These are phyloP conservation scores for Automeris io DNA, from an alignment of 2,888 invertebrate species.

Conservation along the genomic window DNA sequence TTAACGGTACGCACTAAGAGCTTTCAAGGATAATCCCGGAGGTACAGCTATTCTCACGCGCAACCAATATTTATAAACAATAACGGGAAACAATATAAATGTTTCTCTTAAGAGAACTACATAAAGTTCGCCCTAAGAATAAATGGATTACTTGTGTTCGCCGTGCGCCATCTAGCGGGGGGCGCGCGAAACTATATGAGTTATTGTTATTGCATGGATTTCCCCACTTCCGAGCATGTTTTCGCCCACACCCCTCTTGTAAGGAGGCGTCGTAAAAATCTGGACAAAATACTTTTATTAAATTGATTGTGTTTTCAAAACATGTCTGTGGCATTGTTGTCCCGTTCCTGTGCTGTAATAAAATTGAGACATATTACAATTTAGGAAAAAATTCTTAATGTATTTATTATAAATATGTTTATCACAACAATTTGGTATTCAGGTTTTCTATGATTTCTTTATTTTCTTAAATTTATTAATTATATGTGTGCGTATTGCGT, in stretches of 20 bases:
- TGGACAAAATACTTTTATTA: conserved; percentile 57
- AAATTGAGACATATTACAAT: too few relatives aligned
- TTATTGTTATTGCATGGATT: conserved; percentile 74
- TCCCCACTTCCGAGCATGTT: conserved; percentile 68
- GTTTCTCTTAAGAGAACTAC: conserved; percentile 65
- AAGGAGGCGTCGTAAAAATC: conserved; percentile 62
- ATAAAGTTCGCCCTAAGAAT: conserved; percentile 74
- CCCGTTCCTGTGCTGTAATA: too few relatives aligned
- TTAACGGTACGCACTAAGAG: too few relatives aligned
- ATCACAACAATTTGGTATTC: too few relatives aligned
- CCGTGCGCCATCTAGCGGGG: conserved; percentile 70
- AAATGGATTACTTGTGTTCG: conserved; percentile 77
- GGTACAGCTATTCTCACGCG: conserved; percentile 39
- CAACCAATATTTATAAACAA: conserved; percentile 64
- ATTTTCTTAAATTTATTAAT: too few relatives aligned
- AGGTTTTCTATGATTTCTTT: too few relatives aligned
- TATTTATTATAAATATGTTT: too few relatives aligned
- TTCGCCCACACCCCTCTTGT: conserved; percentile 72
- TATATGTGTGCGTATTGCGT: too few relatives aligned
- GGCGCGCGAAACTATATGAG: conserved; percentile 61
- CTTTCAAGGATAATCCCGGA: conserved; percentile 34
- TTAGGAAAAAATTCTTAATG: too few relatives aligned
- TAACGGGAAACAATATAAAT: conserved; percentile 69
- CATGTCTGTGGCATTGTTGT: too few relatives aligned
- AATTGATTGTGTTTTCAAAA: conserved; percentile 45